phyloP scores from a whole-genome alignment of 2,797 vertebrate species.

The Hapalemur alaotrensis region DNA sequence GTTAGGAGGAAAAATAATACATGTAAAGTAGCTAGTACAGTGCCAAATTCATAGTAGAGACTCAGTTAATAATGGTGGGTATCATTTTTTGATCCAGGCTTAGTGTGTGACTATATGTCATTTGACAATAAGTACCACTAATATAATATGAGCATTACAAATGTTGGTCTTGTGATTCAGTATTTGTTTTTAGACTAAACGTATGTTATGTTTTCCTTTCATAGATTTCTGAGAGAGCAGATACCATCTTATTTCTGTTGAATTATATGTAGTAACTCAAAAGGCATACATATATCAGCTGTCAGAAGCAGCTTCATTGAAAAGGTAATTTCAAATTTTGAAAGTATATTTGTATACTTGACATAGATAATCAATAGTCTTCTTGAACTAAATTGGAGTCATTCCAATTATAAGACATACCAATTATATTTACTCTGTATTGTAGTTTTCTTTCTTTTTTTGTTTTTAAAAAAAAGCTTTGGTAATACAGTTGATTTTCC shows the following conservation, averaged over 20 bases:
- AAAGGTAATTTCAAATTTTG: conserved; percentile 51
- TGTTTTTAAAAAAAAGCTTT: not conserved
- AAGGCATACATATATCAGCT: not conserved
- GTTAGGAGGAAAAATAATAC: not conserved
- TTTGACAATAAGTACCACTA: not conserved
- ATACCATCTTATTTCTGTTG: not conserved
- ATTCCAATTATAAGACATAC: not conserved
- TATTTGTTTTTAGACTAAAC: not conserved
- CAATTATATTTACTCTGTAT: not conserved
- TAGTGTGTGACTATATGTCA: not conserved
- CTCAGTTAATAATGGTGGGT: not conserved
- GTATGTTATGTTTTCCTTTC: not conserved
- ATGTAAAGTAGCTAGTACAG: not conserved
- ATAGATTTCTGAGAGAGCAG: conserved; percentile 27
- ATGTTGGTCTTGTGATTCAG: not conserved
- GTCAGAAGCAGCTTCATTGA: not conserved
- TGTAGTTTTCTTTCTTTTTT: not conserved
- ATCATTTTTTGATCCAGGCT: not conserved
- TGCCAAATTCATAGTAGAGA: not conserved
- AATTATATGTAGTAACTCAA: not conserved
- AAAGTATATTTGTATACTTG: conserved; percentile 27
- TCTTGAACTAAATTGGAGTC: not conserved
- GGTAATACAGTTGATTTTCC: not conserved
- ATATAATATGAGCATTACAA: not conserved
- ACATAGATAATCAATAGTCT: not conserved